Evolutionary conservation across 1,140 invertebrate species (phyloP).

Genomic region (Rhopalosiphum maidis): DNA sequence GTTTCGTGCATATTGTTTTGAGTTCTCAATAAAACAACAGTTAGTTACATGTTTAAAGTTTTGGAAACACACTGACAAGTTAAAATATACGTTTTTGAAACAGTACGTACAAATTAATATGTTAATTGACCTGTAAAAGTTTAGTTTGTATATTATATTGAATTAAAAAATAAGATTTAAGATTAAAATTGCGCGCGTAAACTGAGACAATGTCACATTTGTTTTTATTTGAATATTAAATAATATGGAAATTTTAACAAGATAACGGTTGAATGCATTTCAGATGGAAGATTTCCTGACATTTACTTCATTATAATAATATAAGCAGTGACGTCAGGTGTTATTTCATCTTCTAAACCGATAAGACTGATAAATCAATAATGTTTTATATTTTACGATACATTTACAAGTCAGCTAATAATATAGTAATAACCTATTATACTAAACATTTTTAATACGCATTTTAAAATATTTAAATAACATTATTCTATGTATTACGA

Average conservation of each 20-base stretch:
- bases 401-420: neutral
- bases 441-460: neutral
- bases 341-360: neutral
- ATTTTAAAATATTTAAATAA: neutral
- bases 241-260: neutral
- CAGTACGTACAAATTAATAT: neutral
- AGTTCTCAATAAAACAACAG: neutral
- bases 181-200: neutral
- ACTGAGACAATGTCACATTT: neutral
- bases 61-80: neutral
- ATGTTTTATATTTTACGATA: neutral
- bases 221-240: neutral
- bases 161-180: neutral
- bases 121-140: neutral
- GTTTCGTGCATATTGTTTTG: neutral
- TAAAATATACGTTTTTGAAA: conserved; percentile 5
- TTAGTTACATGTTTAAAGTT: neutral
- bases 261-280: neutral
- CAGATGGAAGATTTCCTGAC: neutral
- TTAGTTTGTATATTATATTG: neutral
- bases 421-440: neutral
- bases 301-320: neutral
- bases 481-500: neutral
- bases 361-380: neutral
- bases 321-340: neutral